These are phyloP conservation scores for Thecophora atra DNA, from an alignment of 2,888 invertebrate species.

Conservation along the genomic window DNA sequence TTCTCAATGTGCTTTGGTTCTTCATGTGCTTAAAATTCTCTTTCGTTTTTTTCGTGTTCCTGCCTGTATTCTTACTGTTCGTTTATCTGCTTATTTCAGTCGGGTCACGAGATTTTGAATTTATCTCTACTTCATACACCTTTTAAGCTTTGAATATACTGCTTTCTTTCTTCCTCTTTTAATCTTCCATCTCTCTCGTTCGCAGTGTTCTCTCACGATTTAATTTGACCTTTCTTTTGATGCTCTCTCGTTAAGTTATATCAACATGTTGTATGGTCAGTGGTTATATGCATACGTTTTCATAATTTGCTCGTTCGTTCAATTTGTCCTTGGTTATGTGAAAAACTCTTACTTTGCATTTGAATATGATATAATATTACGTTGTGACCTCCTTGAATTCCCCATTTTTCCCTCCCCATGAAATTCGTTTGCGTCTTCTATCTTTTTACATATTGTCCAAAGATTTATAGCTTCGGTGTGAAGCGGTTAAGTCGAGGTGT, in stretches of 20 bases:
- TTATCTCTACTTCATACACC: neutral
- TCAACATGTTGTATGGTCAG: neutral
- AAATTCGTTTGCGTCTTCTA: neutral
- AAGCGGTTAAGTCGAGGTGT: slow-evolving; percentile 33
- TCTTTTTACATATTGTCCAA: neutral
- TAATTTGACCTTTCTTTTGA: no score
- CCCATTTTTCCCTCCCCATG: neutral
- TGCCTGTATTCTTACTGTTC: neutral
- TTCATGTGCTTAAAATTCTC: neutral
- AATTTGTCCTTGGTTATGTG: neutral
- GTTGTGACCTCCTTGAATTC: slow-evolving; percentile 13
- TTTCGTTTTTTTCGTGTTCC: neutral
- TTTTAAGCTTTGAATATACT: slow-evolving; percentile 5
- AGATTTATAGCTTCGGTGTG: slow-evolving; percentile 16
- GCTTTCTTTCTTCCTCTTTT: neutral
- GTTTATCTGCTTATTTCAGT: slow-evolving; percentile 2
- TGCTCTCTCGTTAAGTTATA: neutral
- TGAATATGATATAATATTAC: slow-evolving; percentile 29
- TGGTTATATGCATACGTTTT: slow-evolving; percentile 19
- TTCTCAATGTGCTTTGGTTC: neutral
- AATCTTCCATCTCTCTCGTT: neutral
- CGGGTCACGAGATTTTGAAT: slow-evolving; percentile 3
- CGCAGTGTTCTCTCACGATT: neutral
- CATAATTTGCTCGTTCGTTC: neutral
- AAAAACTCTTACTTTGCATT: slow-evolving; percentile 12